Conservation (phyloP, 2,797 vertebrate genomes). For the Varecia variegata region DNA sequence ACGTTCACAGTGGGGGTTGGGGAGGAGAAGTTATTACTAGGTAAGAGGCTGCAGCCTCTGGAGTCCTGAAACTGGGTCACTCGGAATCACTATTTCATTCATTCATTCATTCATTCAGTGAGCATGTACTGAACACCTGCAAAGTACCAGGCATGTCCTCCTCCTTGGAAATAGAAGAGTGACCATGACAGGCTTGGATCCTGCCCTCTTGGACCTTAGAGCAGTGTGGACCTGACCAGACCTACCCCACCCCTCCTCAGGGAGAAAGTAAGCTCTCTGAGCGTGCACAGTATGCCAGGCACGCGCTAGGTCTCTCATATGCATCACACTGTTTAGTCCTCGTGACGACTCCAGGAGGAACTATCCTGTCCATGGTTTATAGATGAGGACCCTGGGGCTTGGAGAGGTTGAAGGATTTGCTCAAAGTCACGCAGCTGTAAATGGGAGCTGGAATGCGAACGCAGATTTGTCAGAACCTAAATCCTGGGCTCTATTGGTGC, state of each 20-base stretch:
- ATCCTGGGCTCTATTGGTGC: not conserved
- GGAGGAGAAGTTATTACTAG: too few species aligned
- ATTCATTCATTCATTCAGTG: not conserved
- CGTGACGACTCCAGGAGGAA: not conserved
- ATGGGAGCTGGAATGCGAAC: not conserved
- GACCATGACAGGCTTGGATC: not conserved
- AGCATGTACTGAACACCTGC: not conserved
- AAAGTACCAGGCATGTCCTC: not conserved
- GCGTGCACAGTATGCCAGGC: too few species aligned
- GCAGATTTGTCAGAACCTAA: too few species aligned
- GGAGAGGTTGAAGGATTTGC: not conserved
- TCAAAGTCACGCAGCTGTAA: not conserved
- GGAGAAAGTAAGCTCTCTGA: too few species aligned
- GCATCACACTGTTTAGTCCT: not conserved
- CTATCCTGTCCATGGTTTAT: accelerated
- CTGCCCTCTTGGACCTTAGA: not conserved
- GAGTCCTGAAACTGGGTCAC: not conserved
- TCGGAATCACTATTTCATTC: not conserved
- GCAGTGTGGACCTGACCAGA: not conserved
- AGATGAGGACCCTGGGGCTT: not conserved
- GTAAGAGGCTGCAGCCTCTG: not conserved
- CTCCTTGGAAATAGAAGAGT: not conserved
- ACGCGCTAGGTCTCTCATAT: not conserved
- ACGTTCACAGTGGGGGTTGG: accelerated
- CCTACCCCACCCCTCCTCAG: too few species aligned